A percentile compares a stretch with the other conserved stretches of the same genome.
Evolutionary conservation across 2,888 invertebrate genomes (phyloP).

Genomic region (Bellardia pandia): DNA sequence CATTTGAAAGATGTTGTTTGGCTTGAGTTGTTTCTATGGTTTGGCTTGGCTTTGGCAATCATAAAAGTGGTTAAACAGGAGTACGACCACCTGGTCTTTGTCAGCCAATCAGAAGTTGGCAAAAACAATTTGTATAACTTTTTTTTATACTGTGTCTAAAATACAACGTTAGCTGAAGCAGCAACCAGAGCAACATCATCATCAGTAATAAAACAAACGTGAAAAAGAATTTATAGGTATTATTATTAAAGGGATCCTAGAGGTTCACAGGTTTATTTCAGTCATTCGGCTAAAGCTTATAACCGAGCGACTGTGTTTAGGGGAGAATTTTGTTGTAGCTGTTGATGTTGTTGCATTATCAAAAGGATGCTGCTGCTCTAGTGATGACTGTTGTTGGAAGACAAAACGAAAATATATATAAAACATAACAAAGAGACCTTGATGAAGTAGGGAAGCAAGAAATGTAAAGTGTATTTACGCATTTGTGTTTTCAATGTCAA

Average conservation of each 20-base stretch:
- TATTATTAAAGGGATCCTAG: slow-evolving; percentile 47
- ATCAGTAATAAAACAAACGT: slow-evolving; percentile 42
- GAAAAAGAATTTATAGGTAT: slow-evolving; percentile 43
- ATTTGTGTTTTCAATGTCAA: slow-evolving; percentile 24
- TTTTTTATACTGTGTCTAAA: slow-evolving; percentile 38
- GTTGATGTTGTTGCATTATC: slow-evolving; percentile 10
- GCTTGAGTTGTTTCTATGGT: slow-evolving; percentile 45
- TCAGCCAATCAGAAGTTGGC: slow-evolving; percentile 72
- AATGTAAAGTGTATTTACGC: slow-evolving; percentile 50
- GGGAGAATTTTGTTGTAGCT: slow-evolving; percentile 41
- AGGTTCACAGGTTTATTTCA: slow-evolving; percentile 20
- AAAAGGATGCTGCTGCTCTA: slow-evolving; percentile 44
- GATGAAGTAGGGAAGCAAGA: slow-evolving; percentile 18
- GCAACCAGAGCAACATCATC: slow-evolving; percentile 38
- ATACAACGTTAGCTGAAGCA: slow-evolving; percentile 40
- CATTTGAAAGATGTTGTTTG: slow-evolving; percentile 63
- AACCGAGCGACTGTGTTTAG: slow-evolving; percentile 27
- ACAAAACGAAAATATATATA: slow-evolving; percentile 19
- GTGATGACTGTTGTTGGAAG: slow-evolving; percentile 30
- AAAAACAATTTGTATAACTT: slow-evolving; percentile 71
- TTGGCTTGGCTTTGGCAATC: slow-evolving; percentile 60
- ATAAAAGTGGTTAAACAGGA: slow-evolving; percentile 73
- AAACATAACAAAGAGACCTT: not conserved
- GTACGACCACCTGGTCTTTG: slow-evolving; percentile 73
- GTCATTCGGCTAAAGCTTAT: slow-evolving; percentile 3